Conservation (phyloP, 1,140 invertebrate genomes). For the Helicoverpa armigera region DNA sequence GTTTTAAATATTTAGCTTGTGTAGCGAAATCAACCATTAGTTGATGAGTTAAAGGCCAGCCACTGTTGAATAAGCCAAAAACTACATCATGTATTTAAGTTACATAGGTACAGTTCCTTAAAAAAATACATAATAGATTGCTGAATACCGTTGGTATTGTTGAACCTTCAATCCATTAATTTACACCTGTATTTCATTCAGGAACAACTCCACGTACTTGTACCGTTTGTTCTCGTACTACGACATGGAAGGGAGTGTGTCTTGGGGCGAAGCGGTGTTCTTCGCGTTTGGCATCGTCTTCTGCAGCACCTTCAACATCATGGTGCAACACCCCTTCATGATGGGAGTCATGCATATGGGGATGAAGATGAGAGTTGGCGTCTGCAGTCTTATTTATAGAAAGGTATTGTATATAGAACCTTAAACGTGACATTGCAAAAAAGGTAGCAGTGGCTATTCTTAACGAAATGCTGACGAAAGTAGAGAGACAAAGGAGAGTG, state of each 20-base stretch:
- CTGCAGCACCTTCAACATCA: constrained; percentile 88
- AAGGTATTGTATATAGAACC: constrained; percentile 86
- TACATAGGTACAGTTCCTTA: too few relatives aligned
- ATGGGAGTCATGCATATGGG: constrained; percentile 90
- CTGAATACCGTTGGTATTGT: too few relatives aligned
- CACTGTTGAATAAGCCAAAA: too few relatives aligned
- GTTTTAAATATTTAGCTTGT: too few relatives aligned
- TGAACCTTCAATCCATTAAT: too few relatives aligned
- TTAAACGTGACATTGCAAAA: too few relatives aligned
- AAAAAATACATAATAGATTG: too few relatives aligned
- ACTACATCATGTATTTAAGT: too few relatives aligned
- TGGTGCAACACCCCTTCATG: constrained; percentile 91
- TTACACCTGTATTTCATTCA: constrained; percentile 27
- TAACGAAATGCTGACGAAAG: too few relatives aligned
- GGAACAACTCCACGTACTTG: constrained; percentile 68
- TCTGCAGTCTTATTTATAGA: constrained; percentile 91
- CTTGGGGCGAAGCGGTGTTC: constrained; percentile 87
- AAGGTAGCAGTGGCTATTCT: background rate
- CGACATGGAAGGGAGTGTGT: constrained; percentile 74
- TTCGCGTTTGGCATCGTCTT: constrained; percentile 88
- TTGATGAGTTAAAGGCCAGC: too few relatives aligned
- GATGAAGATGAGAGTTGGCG: constrained; percentile 91
- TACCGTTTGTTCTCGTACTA: constrained; percentile 87
- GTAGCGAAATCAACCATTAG: too few relatives aligned
- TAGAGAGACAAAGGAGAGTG: too few relatives aligned